Conservation (phyloP, 2,797 vertebrate species). For the Fistularia tabacaria region DNA sequence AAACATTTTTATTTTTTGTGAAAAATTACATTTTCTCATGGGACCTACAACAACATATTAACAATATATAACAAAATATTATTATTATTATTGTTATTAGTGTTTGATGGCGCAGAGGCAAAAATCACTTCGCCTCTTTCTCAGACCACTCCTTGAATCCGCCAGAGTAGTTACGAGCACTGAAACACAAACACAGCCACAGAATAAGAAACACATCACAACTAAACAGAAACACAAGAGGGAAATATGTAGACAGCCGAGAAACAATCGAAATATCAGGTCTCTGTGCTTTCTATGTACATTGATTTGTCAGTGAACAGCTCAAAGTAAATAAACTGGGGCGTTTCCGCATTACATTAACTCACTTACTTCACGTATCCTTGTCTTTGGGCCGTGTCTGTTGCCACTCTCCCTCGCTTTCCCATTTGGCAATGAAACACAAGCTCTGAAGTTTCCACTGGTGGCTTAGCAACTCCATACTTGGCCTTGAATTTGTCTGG, state of each 20-base stretch:
- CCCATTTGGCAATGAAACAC: conserved; percentile 82
- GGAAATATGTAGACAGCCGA: neutral
- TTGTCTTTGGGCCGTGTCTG: conserved; percentile 60
- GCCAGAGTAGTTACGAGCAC: conserved; percentile 72
- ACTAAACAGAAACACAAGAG: neutral
- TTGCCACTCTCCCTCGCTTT: conserved; percentile 67
- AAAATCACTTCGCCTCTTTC: conserved; percentile 58
- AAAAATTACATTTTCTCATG: too few relatives aligned
- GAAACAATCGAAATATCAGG: neutral
- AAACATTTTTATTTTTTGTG: too few relatives aligned
- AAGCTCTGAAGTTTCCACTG: conserved; percentile 60
- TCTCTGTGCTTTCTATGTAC: neutral
- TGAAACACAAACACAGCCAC: conserved; percentile 48
- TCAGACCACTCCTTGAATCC: conserved; percentile 73
- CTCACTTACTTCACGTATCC: conserved; percentile 81
- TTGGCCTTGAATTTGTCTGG: conserved; percentile 70
- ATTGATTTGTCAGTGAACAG: neutral
- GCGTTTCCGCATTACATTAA: neutral
- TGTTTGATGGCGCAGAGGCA: neutral
- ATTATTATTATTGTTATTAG: too few relatives aligned
- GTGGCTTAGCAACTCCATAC: conserved; percentile 72
- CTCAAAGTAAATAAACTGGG: neutral
- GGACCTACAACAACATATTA: neutral
- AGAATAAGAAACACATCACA: neutral
- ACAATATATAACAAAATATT: neutral